phyloP scores from a whole-genome alignment of 2,888 invertebrate species.

The Mythimna pallens region DNA sequence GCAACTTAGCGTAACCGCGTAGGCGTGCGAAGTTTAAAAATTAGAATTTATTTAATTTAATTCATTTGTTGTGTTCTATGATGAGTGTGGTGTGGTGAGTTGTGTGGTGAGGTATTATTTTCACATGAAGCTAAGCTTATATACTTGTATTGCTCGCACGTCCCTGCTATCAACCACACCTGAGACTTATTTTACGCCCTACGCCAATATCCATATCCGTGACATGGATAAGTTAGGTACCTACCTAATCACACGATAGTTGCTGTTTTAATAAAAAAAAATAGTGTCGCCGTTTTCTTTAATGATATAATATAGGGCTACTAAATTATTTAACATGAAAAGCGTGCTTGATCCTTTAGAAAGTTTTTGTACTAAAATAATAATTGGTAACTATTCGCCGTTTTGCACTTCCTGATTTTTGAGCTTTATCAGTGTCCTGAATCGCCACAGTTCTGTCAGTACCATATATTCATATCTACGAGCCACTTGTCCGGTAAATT shows the following conservation, averaged over 20 bases:
- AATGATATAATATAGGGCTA: too few species aligned
- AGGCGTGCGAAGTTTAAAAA: too few species aligned
- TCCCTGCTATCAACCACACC: slow-evolving; percentile 85
- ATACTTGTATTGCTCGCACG: too few species aligned
- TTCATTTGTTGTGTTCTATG: too few species aligned
- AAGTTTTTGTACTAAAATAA: not conserved
- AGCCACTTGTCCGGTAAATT: slow-evolving; percentile 66
- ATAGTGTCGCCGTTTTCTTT: not conserved
- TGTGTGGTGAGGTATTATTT: too few species aligned
- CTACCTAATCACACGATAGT: slow-evolving; percentile 39
- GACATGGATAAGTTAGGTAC: slow-evolving; percentile 63
- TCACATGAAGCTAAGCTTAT: too few species aligned
- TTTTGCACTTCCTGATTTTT: not conserved
- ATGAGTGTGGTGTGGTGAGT: too few species aligned
- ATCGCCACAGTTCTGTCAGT: not conserved
- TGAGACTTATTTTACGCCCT: slow-evolving; percentile 89
- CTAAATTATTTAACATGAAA: not conserved
- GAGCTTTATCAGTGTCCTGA: not conserved
- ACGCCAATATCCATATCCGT: slow-evolving; percentile 84
- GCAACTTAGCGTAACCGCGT: too few species aligned
- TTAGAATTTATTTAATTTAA: too few species aligned
- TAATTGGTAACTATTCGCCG: not conserved
- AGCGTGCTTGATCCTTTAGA: not conserved
- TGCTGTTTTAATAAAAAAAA: slow-evolving; percentile 8
- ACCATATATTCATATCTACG: slow-evolving; percentile 24